Conservation (phyloP, 2,797 vertebrate genomes). For the Acipenser oxyrinchus region DNA sequence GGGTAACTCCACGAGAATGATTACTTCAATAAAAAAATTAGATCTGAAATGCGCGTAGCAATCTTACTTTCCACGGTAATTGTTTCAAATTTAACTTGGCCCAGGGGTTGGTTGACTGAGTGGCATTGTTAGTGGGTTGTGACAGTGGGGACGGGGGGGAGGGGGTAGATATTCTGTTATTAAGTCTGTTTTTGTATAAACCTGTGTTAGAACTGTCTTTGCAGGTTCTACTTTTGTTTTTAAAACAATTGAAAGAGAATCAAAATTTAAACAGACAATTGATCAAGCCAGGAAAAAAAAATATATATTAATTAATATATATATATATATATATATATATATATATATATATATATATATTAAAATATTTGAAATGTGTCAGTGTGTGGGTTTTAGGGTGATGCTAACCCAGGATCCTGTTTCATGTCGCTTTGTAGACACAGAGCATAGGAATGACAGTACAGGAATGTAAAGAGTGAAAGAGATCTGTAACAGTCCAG, state of each 20-base stretch:
- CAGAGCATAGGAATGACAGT: no score
- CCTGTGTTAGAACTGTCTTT: slow-evolving; percentile 3
- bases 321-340: no score
- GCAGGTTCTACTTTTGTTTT: slow-evolving; percentile 1
- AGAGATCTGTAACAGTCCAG: no score
- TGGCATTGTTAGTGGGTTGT: slow-evolving; percentile 32
- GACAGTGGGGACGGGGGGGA: neutral
- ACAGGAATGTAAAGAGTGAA: no score
- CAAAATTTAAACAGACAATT: neutral
- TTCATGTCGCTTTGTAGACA: no score
- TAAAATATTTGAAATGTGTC: no score
- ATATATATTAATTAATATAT: no score
- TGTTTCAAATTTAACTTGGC: slow-evolving; percentile 87
- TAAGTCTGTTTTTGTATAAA: slow-evolving; percentile 33
- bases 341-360: no score
- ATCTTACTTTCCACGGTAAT: slow-evolving; percentile 79
- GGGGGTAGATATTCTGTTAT: slow-evolving; percentile 30
- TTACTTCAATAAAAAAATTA: slow-evolving; percentile 93
- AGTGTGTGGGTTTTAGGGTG: no score
- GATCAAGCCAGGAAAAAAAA: neutral
- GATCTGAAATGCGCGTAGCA: slow-evolving; percentile 76
- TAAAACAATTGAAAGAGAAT: neutral
- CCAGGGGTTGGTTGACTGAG: slow-evolving; percentile 53
- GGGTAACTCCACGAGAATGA: slow-evolving; percentile 79
- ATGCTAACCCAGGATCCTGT: no score